phyloP scores from a whole-genome alignment of 2,797 vertebrate genomes.

The Neosilurus mollespiculum region DNA sequence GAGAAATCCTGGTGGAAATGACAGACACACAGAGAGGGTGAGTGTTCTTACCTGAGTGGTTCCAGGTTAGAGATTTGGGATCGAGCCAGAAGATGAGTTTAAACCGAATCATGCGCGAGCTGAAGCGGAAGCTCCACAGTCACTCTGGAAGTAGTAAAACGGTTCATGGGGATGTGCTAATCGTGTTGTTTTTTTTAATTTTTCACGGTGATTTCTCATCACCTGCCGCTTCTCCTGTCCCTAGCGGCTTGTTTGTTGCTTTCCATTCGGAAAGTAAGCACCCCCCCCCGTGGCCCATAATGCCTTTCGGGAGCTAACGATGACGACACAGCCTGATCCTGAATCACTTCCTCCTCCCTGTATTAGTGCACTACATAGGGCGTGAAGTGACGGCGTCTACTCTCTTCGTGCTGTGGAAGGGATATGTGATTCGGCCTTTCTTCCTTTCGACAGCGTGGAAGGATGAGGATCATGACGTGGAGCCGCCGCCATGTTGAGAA shows the following conservation, averaged over 20 bases:
- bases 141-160: conserved; percentile 4
- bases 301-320: conserved; percentile 72
- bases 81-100: conserved; percentile 57
- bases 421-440: neutral
- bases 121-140: conserved; percentile 41
- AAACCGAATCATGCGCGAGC: conserved; percentile 60
- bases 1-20: neutral
- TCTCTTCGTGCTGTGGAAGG: neutral
- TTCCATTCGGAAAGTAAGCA: conserved; percentile 55
- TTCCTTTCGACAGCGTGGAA: conserved; percentile 41
- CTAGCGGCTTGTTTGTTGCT: conserved; percentile 52
- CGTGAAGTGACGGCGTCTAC: neutral
- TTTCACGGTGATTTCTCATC: neutral
- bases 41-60: conserved; percentile 64
- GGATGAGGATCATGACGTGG: neutral
- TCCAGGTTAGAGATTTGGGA: conserved; percentile 58
- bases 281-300: conserved; percentile 50
- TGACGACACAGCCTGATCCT: conserved; percentile 49
- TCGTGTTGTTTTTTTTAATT: neutral
- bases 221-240: conserved; percentile 21
- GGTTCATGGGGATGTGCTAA: conserved; percentile 21
- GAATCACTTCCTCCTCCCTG: neutral
- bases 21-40: neutral
- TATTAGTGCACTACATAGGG: neutral
- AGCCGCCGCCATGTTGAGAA: conserved; percentile 46